Conservation (phyloP, 2,797 vertebrate species). For the Parotocinclus haroldoi region DNA sequence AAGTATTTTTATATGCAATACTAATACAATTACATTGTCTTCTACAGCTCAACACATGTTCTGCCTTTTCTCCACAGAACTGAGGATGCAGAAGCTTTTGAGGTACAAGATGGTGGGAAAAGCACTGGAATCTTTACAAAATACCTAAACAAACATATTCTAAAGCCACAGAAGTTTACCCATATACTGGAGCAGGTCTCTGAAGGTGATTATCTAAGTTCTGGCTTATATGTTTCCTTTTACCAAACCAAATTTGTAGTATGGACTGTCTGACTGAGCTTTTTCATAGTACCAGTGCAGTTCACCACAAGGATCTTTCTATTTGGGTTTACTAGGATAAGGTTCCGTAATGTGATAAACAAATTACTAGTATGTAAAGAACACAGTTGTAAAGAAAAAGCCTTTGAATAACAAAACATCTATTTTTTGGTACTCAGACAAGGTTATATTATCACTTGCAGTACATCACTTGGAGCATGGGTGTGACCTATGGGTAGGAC, state of each 20-base stretch:
- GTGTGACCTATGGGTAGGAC: no score
- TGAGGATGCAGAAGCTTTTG: slow-evolving; percentile 85
- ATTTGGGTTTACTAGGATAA: no score
- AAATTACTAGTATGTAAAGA: no score
- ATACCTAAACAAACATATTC: slow-evolving; percentile 84
- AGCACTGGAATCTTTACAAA: slow-evolving; percentile 91
- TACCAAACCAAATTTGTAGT: no score
- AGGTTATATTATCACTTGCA: no score
- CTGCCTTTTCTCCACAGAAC: slow-evolving; percentile 60
- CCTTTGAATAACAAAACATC: no score
- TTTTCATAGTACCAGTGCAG: not conserved
- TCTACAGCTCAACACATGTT: not conserved
- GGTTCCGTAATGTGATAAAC: no score
- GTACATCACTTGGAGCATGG: no score
- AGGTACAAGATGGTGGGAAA: slow-evolving; percentile 82
- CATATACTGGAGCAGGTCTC: slow-evolving; percentile 84
- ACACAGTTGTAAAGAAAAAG: no score
- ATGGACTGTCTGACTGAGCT: not conserved
- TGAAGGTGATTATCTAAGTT: slow-evolving; percentile 69
- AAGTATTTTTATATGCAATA: slow-evolving; percentile 52
- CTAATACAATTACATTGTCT: not conserved
- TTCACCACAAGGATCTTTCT: no score
- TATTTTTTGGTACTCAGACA: no score
- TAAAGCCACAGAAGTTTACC: slow-evolving; percentile 79
- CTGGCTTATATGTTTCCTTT: no score